Conservation (phyloP, 1,140 invertebrate species). For the Drosophila miranda region DNA sequence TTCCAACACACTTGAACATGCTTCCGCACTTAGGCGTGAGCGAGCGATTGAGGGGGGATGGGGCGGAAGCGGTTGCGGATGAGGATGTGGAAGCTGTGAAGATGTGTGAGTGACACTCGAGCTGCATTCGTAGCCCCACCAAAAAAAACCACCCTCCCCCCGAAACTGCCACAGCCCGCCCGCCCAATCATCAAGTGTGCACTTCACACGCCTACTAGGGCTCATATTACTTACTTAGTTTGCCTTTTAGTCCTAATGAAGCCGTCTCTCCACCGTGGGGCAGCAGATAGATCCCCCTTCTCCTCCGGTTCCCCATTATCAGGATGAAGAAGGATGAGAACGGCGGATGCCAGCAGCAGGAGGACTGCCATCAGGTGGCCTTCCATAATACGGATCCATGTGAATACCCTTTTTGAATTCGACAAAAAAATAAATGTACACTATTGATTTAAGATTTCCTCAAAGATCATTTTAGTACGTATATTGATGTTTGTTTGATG, state of each 20-base stretch:
- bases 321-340: no score
- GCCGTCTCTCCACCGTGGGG: not conserved
- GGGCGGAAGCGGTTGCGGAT: conserved; percentile 4
- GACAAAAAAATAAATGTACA: no score
- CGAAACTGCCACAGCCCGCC: not conserved
- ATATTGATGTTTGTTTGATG: no score
- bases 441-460: no score
- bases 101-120: conserved; percentile 57
- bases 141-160: no score
- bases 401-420: no score
- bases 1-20: conserved; percentile 78
- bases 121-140: conserved; percentile 24
- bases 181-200: conserved; percentile 52
- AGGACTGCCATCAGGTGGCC: no score
- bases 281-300: no score
- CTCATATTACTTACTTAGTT: conserved; percentile 78
- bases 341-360: no score
- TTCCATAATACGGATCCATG: no score
- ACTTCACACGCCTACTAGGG: conserved; percentile 72
- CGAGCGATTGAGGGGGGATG: conserved; percentile 17
- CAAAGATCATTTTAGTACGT: no score
- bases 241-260: conserved; percentile 55
- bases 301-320: no score
- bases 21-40: conserved; percentile 75
- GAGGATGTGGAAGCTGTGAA: conserved; percentile 23